phyloP scores from a whole-genome alignment of 2,797 vertebrate species.

The Microhierax caerulescens region DNA sequence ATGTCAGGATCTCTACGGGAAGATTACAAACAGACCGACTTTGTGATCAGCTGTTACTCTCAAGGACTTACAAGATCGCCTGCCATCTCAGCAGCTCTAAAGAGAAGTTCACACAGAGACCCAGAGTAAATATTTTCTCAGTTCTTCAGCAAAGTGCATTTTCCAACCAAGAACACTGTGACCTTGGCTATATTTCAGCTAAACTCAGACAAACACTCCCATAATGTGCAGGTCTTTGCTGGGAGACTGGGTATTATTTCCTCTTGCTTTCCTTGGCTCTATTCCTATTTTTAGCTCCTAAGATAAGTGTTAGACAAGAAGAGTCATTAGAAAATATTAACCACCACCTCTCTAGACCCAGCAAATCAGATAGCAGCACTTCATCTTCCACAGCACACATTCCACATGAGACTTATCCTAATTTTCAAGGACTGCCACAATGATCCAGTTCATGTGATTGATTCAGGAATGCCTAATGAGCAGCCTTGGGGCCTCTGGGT shows the following conservation, averaged over 20 bases:
- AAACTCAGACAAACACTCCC: background rate
- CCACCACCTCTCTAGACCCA: background rate
- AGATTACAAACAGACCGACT: background rate
- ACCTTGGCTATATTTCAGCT: background rate
- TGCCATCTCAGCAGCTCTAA: background rate
- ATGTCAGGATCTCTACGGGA: background rate
- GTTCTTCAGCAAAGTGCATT: background rate
- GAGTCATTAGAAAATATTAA: constrained; percentile 11
- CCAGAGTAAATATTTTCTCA: background rate
- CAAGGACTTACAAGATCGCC: background rate
- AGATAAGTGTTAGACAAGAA: constrained; percentile 14
- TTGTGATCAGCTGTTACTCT: background rate
- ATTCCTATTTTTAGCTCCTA: constrained; percentile 21
- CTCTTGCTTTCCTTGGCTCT: background rate
- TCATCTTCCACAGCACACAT: background rate
- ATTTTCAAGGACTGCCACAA: constrained; percentile 5
- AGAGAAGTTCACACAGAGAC: background rate
- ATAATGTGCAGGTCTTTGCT: background rate
- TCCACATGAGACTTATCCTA: constrained; percentile 3
- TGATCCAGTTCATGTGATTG: background rate
- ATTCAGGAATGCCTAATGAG: background rate
- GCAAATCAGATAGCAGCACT: background rate
- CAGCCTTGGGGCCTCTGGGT: background rate
- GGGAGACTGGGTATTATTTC: background rate
- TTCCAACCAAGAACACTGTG: background rate